A percentile compares a stretch with the other conserved stretches of the same genome.
phyloP scores from a whole-genome alignment of 2,113 vertebrate genomes.

The Ptilorrhoa leucosticta region DNA sequence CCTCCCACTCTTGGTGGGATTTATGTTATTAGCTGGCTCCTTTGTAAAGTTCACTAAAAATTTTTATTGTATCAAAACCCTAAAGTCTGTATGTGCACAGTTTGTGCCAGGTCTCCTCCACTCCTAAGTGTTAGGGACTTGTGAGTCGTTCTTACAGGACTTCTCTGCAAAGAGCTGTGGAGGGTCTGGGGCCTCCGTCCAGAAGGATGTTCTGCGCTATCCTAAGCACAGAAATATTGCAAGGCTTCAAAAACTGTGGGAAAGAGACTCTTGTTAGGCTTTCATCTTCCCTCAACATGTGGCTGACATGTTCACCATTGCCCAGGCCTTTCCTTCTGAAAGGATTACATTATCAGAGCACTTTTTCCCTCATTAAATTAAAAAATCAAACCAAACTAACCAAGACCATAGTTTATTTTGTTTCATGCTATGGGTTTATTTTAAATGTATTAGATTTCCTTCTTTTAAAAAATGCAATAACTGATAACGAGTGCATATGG shows the following conservation, averaged over 20 bases:
- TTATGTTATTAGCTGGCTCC: neutral
- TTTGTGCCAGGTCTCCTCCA: neutral
- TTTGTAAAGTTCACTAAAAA: neutral
- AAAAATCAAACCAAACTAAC: constrained; percentile 53
- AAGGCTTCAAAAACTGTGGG: constrained; percentile 10
- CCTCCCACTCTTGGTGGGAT: neutral
- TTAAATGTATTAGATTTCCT: constrained; percentile 64
- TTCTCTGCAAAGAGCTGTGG: neutral
- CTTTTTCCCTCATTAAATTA: constrained; percentile 52
- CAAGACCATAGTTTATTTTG: constrained; percentile 57
- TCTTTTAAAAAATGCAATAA: constrained; percentile 40
- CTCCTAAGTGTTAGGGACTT: neutral
- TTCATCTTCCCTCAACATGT: constrained; percentile 22
- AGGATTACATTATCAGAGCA: constrained; percentile 33
- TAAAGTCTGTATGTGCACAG: neutral
- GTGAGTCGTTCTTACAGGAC: neutral
- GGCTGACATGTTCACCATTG: neutral
- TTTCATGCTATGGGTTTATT: constrained; percentile 53
- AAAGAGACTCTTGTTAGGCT: neutral
- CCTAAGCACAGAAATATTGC: neutral
- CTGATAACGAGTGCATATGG: constrained; percentile 61
- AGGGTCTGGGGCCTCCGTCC: neutral
- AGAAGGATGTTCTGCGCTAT: neutral
- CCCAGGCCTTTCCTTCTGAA: neutral
- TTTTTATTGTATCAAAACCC: neutral